Base-by-base conservation (phyloP, 92 coral and sea anemone species). In the Plumapathes pennacea region DNA sequence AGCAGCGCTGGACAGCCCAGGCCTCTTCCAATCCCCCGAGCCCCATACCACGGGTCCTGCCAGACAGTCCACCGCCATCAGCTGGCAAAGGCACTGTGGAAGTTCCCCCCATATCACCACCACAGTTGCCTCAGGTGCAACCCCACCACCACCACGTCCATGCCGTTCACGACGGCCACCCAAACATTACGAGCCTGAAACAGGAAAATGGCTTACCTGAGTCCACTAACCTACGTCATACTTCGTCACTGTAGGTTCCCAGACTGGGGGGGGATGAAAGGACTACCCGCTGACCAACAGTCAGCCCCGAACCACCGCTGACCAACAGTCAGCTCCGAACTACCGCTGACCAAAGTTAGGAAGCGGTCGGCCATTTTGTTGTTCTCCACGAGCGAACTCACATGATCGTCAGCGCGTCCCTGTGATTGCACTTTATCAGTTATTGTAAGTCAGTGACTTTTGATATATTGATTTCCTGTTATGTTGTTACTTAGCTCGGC, bases 131-230 rank as follows among this genome's bases (percentile, higher is more conserved):
- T 34, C 9, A 34, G 40, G 40, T 13, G 9, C 40, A n/a, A n/a
- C n/a, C n/a, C 50, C 46, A 40, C 21, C 26, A 5, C 24, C 31
- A 20, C 29, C 62, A 46, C 47, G 81, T 31, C 81, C 81, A 10
- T 51, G 55, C 33, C 76, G 71, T 46, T 45, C 33, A 23, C 64
- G 77, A 32, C 38, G 49, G 59, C 60, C 70, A 23, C 87, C 82
- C 19, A 57, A 80, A 37, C 61, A 69, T 39, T 80, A 40, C 33
- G 72, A 74, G 53, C 88, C 82, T 20, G 72, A 80, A 58, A 74
- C 77, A 46, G 77, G 87, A 58, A 32, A 17, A 32, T 73, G 87
- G 87, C 32, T 80, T 44, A 19, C 23, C 46, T 65, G 64, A 80
- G 87, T 51, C 62, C 77, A 77, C 26, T 58, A 41, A 74, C 67